Conservation (phyloP, 2,888 invertebrate species). For the Limnephilus lunatus region DNA sequence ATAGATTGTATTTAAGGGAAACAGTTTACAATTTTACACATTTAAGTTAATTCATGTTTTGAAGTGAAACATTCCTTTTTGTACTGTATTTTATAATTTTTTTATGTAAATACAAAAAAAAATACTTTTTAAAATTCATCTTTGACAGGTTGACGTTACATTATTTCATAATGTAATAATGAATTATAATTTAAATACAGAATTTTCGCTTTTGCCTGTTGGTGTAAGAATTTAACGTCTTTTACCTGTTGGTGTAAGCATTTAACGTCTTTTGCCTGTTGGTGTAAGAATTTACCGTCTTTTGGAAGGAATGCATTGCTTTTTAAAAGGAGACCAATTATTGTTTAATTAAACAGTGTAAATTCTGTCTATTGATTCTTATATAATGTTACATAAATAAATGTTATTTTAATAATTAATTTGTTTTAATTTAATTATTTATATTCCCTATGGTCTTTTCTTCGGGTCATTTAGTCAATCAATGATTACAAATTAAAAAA, state of each 20-base stretch:
- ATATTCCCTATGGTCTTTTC: too few species aligned
- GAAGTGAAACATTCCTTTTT: background rate
- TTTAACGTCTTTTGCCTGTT: background rate
- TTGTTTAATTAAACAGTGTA: slow-evolving; percentile 31
- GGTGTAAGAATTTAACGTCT: background rate
- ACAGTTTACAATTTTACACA: background rate
- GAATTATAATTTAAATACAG: background rate
- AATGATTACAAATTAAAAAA: too few species aligned
- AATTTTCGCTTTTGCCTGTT: background rate
- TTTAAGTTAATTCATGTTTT: background rate
- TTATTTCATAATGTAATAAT: background rate
- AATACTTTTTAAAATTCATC: background rate
- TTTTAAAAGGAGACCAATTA: background rate
- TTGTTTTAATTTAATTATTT: slow-evolving; percentile 9
- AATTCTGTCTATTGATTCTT: slow-evolving; percentile 5
- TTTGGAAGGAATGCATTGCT: background rate
- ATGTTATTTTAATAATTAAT: slow-evolving; percentile 42
- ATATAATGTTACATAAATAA: slow-evolving; percentile 31
- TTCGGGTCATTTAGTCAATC: too few species aligned
- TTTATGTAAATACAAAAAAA: background rate
- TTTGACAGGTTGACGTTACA: background rate
- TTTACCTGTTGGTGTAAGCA: background rate
- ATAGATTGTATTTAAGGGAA: background rate
- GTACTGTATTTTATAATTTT: background rate
- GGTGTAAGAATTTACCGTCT: background rate